Base-by-base conservation (phyloP, 2,113 vertebrate species). In the Guaruba guarouba region DNA sequence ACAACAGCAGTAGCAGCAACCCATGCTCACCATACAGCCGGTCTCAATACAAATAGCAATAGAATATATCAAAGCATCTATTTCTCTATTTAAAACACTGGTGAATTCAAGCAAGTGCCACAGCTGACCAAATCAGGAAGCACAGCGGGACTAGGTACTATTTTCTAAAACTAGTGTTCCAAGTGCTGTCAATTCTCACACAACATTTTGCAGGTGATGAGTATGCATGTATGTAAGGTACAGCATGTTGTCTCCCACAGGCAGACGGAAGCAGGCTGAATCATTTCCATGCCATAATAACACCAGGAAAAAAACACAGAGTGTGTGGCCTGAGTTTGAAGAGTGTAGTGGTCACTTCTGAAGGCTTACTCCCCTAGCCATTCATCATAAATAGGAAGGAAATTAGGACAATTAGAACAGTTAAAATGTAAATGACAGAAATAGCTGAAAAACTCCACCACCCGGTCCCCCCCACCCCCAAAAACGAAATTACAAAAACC, bases 391-490 rank as follows among this genome's bases (percentile, higher is more conserved):
- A 93, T 77, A 94, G 87, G 89, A 96, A 96, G 94, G 92, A 97
- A 96, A 97, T 90, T 81, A 95, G 94, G 70, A 86, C 91, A 95
- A 92, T 97, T 96, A 97, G 95, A 97, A 96, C 88, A 93, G 96
- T 97, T 93, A 97, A 97, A 97, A 98, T 98, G 98, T 98, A 98
- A 98, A 98, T 98, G 96, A 98, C 97, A 97, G 95, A 96, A 97
- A 93, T 94, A 97, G 97, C 93, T 96, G 92, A 97, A 97, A 98
- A 96, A n/a, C n/a, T n/a, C n/a, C n/a, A n/a, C n/a, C n/a, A n/a
- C n/a, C n/a, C n/a, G n/a, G n/a, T n/a, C n/a, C n/a, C n/a, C n/a
- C n/a, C n/a, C n/a, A n/a, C n/a, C n/a, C n/a, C n/a, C n/a, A n/a
- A n/a, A n/a, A n/a, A n/a, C n/a, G n/a, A n/a, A n/a, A n/a, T n/a